Conservation (phyloP, 2,797 vertebrate species). For the Taenioides sp. region DNA sequence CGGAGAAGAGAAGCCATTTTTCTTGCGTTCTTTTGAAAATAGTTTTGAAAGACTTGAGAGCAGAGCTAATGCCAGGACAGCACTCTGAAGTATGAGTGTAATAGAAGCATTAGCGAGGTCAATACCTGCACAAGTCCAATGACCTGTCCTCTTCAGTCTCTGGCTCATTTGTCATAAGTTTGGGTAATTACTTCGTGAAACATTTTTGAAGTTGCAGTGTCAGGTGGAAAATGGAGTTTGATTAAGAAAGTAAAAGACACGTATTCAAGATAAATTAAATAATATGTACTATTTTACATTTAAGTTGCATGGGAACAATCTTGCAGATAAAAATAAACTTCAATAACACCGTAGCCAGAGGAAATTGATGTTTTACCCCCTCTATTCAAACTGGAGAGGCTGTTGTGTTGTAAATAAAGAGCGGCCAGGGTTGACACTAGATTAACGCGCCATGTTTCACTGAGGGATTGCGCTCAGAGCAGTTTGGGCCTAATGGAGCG, state of each 20-base stretch:
- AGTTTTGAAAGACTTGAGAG: conserved; percentile 12
- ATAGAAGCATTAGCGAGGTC: conserved; percentile 27
- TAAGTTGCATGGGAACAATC: too few species aligned
- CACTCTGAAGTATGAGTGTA: not conserved
- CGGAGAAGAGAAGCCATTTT: not conserved
- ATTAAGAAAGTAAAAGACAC: not conserved
- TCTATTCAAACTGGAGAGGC: not conserved
- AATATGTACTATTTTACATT: not conserved
- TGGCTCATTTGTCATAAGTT: not conserved
- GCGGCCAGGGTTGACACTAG: not conserved
- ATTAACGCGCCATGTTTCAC: not conserved
- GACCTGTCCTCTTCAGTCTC: not conserved
- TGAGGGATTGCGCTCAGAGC: conserved; percentile 1
- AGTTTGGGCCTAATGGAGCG: conserved; percentile 10
- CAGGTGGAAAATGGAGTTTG: not conserved
- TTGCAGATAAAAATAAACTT: not conserved
- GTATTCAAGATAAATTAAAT: not conserved
- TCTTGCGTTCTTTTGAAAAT: not conserved
- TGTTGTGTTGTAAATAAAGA: not conserved
- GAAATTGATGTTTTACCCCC: not conserved
- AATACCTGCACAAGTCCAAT: conserved; percentile 1
- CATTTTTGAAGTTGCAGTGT: not conserved
- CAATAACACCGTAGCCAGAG: not conserved
- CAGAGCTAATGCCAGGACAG: conserved; percentile 22
- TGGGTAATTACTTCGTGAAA: conserved; percentile 1